Evolutionary conservation across 1,140 invertebrate species (phyloP).

Genomic region (Steinernema feltiae): DNA sequence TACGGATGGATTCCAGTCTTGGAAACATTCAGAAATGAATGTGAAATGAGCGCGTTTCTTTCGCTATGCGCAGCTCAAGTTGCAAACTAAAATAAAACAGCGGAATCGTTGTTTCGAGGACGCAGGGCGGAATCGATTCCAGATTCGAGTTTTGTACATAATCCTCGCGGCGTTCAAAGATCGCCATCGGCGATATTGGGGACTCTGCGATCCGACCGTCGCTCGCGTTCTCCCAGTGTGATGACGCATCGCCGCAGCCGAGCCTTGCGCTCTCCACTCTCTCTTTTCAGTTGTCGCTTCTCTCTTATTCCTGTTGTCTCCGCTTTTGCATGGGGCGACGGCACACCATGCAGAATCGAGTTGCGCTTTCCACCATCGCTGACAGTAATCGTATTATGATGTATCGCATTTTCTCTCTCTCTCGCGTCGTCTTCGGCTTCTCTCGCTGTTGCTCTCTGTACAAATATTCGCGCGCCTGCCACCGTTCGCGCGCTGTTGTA

Average conservation of each 20-base stretch:
- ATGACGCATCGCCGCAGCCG: no score
- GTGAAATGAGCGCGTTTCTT: no score
- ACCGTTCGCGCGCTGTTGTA: background rate
- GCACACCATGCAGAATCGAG: no score
- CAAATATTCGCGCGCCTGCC: background rate
- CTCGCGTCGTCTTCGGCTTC: background rate
- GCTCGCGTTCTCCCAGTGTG: background rate
- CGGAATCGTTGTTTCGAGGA: background rate
- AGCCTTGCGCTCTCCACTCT: no score
- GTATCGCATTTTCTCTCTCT: background rate
- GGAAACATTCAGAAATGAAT: no score
- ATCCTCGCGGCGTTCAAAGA: constrained; percentile 3
- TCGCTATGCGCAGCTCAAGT: no score
- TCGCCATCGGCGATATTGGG: background rate
- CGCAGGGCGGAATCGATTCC: background rate
- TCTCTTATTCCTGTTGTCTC: background rate
- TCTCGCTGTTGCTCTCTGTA: background rate
- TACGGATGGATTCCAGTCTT: no score
- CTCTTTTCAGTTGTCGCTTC: no score
- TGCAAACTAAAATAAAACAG: no score
- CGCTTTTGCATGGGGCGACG: no score
- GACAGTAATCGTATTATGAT: constrained; percentile 12
- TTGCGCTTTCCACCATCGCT: no score
- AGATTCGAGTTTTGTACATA: background rate
- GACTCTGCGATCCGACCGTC: constrained; percentile 1